These are phyloP conservation scores for Caenorhabditis wallacei DNA, from an alignment of 2,888 invertebrate genomes.

Conservation along the genomic window DNA sequence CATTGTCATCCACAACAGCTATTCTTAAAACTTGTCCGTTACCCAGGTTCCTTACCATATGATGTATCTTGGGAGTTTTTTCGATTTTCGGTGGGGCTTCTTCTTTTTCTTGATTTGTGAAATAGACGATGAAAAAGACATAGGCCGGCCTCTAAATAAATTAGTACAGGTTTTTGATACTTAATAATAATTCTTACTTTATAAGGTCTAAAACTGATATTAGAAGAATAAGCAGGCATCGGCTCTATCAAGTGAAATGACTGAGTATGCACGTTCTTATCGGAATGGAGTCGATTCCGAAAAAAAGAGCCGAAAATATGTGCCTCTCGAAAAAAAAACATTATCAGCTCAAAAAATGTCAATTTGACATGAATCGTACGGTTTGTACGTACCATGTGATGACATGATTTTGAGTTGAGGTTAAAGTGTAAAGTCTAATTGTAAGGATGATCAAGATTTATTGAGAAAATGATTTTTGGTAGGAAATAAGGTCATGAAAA, in stretches of 20 bases:
- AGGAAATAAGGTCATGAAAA: background rate
- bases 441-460: background rate
- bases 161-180: background rate
- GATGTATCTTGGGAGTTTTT: background rate
- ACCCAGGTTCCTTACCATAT: constrained; percentile 9
- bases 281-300: background rate
- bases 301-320: background rate
- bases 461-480: background rate
- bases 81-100: too few relatives aligned
- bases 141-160: background rate
- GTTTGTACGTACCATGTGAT: background rate
- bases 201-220: background rate
- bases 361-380: constrained; percentile 9
- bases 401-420: background rate
- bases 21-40: constrained; percentile 11
- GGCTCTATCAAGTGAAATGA: too few relatives aligned
- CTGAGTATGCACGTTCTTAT: background rate
- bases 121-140: too few relatives aligned
- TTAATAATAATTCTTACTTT: background rate
- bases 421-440: background rate
- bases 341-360: constrained; percentile 8
- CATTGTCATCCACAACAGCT: constrained; percentile 7
- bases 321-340: constrained; percentile 1
- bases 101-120: too few relatives aligned
- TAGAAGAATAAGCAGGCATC: background rate